A percentile compares a stretch with the other conserved stretches of the same genome.
Conservation (phyloP, 2,113 vertebrate genomes). For the Ellobius talpinus region DNA sequence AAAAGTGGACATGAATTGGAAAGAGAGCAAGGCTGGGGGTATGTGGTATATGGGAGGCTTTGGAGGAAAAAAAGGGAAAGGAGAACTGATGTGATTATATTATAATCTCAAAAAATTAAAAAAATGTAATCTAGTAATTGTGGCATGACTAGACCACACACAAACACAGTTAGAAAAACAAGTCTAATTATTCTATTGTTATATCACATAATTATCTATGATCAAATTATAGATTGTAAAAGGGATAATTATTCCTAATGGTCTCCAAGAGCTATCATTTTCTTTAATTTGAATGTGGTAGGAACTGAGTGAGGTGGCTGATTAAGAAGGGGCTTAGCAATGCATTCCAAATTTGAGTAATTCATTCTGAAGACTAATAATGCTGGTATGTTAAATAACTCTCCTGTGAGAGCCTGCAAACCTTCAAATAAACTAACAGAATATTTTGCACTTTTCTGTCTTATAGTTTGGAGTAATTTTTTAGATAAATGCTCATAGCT, state of each 20-base stretch:
- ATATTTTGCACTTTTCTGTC: neutral
- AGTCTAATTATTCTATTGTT: slow-evolving; percentile 78
- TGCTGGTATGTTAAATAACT: neutral
- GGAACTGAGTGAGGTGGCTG: slow-evolving; percentile 42
- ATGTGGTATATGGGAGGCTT: neutral
- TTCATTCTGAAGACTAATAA: slow-evolving; percentile 40
- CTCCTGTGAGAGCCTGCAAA: neutral
- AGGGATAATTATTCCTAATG: slow-evolving; percentile 68
- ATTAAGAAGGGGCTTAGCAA: neutral
- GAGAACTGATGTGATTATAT: neutral
- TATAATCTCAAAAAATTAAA: neutral
- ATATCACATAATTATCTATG: slow-evolving; percentile 69
- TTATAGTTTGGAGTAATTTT: neutral
- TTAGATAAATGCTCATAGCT: neutral
- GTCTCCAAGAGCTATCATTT: slow-evolving; percentile 70
- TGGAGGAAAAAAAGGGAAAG: neutral
- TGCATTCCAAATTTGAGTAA: neutral
- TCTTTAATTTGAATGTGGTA: slow-evolving; percentile 67
- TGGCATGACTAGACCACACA: slow-evolving; percentile 58
- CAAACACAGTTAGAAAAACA: slow-evolving; percentile 65
- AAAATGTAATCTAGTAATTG: slow-evolving; percentile 61
- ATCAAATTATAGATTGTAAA: slow-evolving; percentile 73
- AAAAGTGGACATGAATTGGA: neutral
- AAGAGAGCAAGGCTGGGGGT: neutral
- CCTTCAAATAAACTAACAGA: neutral